Conservation (phyloP, 2,797 vertebrate genomes). For the Okamejei kenojei region DNA sequence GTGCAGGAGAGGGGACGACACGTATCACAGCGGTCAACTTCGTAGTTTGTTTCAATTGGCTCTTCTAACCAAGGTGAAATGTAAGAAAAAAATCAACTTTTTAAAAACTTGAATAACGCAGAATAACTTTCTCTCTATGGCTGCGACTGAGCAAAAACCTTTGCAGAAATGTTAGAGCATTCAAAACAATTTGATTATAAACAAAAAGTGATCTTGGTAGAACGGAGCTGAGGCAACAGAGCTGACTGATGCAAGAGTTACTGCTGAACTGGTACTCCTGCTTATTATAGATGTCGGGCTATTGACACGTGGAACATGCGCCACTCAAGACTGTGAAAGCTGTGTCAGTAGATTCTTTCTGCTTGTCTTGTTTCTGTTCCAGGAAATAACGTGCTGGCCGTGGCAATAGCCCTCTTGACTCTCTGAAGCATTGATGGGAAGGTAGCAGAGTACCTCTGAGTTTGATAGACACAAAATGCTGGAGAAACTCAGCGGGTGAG, state of each 20-base stretch:
- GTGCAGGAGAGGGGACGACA: background rate
- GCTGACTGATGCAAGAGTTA: background rate
- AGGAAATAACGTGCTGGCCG: background rate
- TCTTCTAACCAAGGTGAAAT: background rate
- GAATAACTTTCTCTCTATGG: background rate
- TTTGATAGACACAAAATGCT: no score
- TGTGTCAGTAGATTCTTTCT: slow-evolving; percentile 17
- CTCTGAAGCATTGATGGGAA: background rate
- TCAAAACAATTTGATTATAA: background rate
- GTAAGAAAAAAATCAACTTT: background rate
- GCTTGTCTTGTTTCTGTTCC: background rate
- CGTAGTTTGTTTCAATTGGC: background rate
- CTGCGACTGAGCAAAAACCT: background rate
- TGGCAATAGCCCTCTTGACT: background rate
- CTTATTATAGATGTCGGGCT: slow-evolving; percentile 3
- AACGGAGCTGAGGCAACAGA: background rate
- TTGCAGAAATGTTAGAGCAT: background rate
- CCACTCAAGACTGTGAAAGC: background rate
- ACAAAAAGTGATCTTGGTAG: background rate
- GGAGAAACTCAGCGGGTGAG: no score
- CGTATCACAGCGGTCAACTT: background rate
- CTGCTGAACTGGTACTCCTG: background rate
- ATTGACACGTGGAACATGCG: background rate
- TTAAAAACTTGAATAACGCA: background rate
- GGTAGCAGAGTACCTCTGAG: background rate